phyloP scores from a whole-genome alignment of 2,797 vertebrate species.

The Orientallactaga sibirica region DNA sequence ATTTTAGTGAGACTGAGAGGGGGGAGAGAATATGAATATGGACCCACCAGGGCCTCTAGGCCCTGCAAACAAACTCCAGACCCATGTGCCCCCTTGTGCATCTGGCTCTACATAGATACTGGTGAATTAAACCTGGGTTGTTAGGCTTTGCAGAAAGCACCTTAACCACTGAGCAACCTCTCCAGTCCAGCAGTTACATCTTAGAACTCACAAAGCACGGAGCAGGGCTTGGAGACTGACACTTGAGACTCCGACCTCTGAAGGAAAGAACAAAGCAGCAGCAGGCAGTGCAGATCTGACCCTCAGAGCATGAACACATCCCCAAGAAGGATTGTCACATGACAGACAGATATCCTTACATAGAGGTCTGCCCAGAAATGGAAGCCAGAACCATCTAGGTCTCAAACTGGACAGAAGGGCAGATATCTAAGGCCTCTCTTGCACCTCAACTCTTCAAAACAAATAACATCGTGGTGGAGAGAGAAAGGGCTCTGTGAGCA shows the following conservation, averaged over 20 bases:
- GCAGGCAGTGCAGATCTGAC: not conserved
- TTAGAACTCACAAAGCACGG: not conserved
- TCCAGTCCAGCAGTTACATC: not conserved
- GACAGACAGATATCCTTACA: not conserved
- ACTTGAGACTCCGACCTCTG: not conserved
- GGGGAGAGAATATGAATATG: no score
- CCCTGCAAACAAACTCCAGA: no score
- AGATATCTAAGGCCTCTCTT: conserved; percentile 1
- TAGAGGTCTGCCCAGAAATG: not conserved
- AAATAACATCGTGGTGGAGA: not conserved
- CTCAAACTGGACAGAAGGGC: not conserved
- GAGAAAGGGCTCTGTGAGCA: not conserved
- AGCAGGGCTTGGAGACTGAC: not conserved
- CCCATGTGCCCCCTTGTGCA: no score
- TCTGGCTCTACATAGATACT: no score
- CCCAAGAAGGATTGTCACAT: not conserved
- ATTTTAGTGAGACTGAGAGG: no score
- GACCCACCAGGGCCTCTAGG: no score
- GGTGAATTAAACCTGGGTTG: no score
- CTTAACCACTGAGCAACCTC: no score
- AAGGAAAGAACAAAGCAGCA: not conserved
- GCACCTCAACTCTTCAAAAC: conserved; percentile 21
- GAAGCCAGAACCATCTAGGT: not conserved
- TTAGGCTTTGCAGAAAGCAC: no score
- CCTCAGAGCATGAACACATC: not conserved